phyloP scores from a whole-genome alignment of 2,888 invertebrate species.

The Drosophila meridiana region DNA sequence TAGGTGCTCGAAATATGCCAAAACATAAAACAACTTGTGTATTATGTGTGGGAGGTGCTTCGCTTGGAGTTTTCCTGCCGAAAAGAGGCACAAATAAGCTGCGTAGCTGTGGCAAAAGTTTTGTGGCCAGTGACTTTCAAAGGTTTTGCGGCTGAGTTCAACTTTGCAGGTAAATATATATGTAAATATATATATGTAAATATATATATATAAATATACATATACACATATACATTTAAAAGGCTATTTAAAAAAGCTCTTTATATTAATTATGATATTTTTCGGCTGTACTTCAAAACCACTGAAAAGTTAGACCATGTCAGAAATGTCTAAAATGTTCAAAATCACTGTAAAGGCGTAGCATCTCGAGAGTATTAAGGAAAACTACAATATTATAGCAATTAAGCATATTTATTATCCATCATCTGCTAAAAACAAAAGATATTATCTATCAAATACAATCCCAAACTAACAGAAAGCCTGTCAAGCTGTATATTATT shows the following conservation, averaged over 20 bases:
- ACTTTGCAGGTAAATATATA: constrained; percentile 15
- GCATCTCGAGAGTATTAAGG: neutral
- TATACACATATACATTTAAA: no score
- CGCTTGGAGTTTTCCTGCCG: neutral
- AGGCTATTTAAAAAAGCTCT: neutral
- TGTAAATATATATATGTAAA: neutral
- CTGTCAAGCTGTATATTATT: constrained; percentile 2
- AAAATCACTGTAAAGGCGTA: neutral
- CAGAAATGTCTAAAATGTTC: neutral
- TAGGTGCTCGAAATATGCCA: constrained; percentile 29
- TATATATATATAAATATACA: neutral
- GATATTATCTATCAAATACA: neutral
- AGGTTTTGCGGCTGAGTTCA: constrained; percentile 26
- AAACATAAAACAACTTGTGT: constrained; percentile 27
- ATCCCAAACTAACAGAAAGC: constrained; percentile 6
- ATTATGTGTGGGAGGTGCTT: constrained; percentile 20
- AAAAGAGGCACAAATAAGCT: constrained; percentile 33
- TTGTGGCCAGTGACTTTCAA: constrained; percentile 46
- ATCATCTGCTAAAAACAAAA: neutral
- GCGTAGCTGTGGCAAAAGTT: constrained; percentile 36
- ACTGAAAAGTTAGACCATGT: neutral
- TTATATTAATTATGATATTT: neutral
- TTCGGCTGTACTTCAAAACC: neutral
- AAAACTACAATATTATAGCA: neutral
- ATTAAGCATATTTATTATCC: neutral